Percentiles rank a stretch among this genome's conserved stretches.
phyloP scores from a whole-genome alignment of 2,888 invertebrate genomes.

The Drosophila pseudotalamancana region DNA sequence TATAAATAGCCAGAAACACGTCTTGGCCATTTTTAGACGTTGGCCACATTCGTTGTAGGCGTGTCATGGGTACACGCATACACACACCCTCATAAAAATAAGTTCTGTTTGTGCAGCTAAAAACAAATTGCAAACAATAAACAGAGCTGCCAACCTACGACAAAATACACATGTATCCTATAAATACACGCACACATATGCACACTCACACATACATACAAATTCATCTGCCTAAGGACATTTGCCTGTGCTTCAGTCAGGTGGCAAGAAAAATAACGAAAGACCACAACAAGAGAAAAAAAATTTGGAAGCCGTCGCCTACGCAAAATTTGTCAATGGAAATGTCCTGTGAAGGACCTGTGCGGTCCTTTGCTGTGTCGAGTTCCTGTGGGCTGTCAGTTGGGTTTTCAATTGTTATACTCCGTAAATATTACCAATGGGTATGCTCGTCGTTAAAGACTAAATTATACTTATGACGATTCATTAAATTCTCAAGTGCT shows the following conservation, averaged over 20 bases:
- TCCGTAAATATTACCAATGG: neutral
- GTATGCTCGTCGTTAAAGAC: neutral
- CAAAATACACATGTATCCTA: constrained; percentile 35
- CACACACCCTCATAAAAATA: constrained; percentile 51
- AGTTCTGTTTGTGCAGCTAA: constrained; percentile 68
- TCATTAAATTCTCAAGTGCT: too few relatives aligned
- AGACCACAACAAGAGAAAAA: neutral
- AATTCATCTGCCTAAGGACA: constrained; percentile 11
- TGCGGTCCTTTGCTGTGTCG: neutral
- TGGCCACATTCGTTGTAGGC: constrained; percentile 14
- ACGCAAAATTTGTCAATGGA: constrained; percentile 49
- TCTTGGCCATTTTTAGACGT: constrained; percentile 64
- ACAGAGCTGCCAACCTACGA: constrained; percentile 44
- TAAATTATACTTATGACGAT: too few relatives aligned
- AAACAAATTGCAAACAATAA: constrained; percentile 79
- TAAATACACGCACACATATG: constrained; percentile 22
- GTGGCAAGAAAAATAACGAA: constrained; percentile 20
- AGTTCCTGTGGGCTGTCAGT: constrained; percentile 20
- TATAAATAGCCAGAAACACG: constrained; percentile 67
- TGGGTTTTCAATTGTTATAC: constrained; percentile 8
- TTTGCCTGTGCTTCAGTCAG: constrained; percentile 34
- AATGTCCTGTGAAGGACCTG: constrained; percentile 7
- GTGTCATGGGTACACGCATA: constrained; percentile 1
- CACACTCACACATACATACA: neutral
- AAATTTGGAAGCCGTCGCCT: constrained; percentile 15